phyloP scores from a whole-genome alignment of 2,797 vertebrate genomes.

The Naso thynnoides region DNA sequence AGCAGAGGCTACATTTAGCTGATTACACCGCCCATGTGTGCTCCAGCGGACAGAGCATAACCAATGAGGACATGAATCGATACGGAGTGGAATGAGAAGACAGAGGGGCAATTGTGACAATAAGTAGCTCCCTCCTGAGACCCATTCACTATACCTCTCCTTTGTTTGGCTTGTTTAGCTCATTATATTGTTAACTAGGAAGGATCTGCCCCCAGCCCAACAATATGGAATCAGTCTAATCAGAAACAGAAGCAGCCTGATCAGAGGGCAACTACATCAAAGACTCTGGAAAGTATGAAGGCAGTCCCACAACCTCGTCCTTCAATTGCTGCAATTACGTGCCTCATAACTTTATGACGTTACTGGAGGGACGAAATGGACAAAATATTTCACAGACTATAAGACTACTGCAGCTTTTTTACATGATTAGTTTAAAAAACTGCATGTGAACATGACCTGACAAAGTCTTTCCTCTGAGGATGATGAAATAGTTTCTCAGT shows the following conservation, averaged over 20 bases:
- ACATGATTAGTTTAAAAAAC: neutral
- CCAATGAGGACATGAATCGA: conserved; percentile 63
- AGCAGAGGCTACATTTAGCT: conserved; percentile 75
- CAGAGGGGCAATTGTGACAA: conserved; percentile 62
- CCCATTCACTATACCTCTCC: conserved; percentile 36
- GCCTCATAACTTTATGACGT: conserved; percentile 30
- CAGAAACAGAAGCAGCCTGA: conserved; percentile 48
- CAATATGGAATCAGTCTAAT: conserved; percentile 58
- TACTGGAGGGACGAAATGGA: neutral
- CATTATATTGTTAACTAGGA: conserved; percentile 63
- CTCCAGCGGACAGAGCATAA: conserved; percentile 48
- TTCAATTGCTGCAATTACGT: conserved; percentile 46
- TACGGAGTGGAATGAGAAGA: conserved; percentile 51
- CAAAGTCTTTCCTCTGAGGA: conserved; percentile 30
- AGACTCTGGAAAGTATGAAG: conserved; percentile 46
- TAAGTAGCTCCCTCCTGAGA: conserved; percentile 65
- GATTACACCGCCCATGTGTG: conserved; percentile 66
- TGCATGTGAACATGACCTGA: conserved; percentile 9
- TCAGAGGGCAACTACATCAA: conserved; percentile 40
- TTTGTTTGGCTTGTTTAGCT: conserved; percentile 69
- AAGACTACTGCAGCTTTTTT: neutral
- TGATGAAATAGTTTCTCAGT: conserved; percentile 68
- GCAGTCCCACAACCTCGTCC: conserved; percentile 24
- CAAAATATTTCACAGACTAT: neutral
- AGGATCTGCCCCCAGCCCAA: conserved; percentile 52